Evolutionary conservation across 2,797 vertebrate species (phyloP).

Genomic region (Pseudochromis fuscus): DNA sequence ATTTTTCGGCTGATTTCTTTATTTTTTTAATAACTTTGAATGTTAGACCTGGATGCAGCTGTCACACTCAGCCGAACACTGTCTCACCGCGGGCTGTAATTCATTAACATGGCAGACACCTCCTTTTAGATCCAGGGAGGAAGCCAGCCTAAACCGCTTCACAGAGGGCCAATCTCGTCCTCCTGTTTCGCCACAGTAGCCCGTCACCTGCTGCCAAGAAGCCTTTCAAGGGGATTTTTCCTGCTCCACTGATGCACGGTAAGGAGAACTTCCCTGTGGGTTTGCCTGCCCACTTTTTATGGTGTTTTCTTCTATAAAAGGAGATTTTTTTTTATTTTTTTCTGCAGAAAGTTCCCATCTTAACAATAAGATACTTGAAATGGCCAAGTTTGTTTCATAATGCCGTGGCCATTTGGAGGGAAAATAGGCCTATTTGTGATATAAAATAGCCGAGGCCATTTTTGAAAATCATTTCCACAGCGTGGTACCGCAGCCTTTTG

Average conservation of each 20-base stretch:
- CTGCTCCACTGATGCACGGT: constrained; percentile 56
- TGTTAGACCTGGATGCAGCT: constrained; percentile 45
- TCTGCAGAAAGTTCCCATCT: constrained; percentile 8
- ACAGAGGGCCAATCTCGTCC: constrained; percentile 46
- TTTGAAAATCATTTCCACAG: constrained; percentile 12
- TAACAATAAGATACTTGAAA: constrained; percentile 20
- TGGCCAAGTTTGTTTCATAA: not conserved
- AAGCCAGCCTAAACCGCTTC: constrained; percentile 36
- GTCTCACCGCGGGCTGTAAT: constrained; percentile 30
- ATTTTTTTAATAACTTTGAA: constrained; percentile 5
- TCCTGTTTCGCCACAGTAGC: constrained; percentile 41
- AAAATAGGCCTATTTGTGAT: not conserved
- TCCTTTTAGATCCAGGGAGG: constrained; percentile 31
- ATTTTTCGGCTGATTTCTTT: constrained; percentile 24
- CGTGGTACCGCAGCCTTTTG: not conserved
- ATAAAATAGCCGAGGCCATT: not conserved
- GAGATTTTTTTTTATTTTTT: not conserved
- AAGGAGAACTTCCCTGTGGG: constrained; percentile 49
- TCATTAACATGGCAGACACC: constrained; percentile 64
- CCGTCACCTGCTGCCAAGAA: constrained; percentile 61
- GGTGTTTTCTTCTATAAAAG: constrained; percentile 23
- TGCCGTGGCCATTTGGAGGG: not conserved
- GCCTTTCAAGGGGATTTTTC: constrained; percentile 56
- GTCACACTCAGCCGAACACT: constrained; percentile 36
- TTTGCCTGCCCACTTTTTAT: constrained; percentile 39